Evolutionary conservation across 2,113 vertebrate species (phyloP), one percentile per base, ranked within the genome.

Genomic region (Todiramphus saurophagus): DNA sequence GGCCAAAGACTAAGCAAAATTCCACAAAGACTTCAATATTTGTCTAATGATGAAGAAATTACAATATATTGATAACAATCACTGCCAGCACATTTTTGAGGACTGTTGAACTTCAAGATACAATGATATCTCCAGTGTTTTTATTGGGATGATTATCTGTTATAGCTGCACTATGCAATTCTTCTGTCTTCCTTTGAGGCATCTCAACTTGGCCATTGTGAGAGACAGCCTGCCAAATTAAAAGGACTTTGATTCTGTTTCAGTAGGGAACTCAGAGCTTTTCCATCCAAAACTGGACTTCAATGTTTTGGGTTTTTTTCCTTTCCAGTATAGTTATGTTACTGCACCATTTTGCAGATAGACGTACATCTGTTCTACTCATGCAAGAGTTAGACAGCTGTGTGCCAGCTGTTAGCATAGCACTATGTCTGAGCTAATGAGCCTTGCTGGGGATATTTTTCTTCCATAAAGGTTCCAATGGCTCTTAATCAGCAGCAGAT

Each of bases 401-500:
- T 68, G 86, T 96, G 77, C 93, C 94, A 96, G 91, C 80, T 95
- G 93, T 92, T 90, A 81, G 33, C 39, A 60, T 28, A 87, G 68
- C 43, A 64, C 76, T 90, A 7, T 48, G 18, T 77, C 55, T 74
- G 60, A 94, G 46, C 87, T 93, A 94, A 86, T 87, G 92, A 94
- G 55, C 68, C 59, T 93, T 85, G 28, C 31, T 70, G 82, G 8
- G 16, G 16, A 7, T 16, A n/a, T 80, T 67, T 95, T 88, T 74
- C 11, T 66, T 75, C 73, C 43, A 16, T 83, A 72, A 78, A 48
- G 90, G 30, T 86, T 92, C 76, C 77, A 81, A 72, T 0, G 2
- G 53, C 53, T 92, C 83, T 90, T 94, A 78, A 92, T 94, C 69
- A 89, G 73, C 51, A 70, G 53, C 60, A 80, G 68, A 55, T 88